phyloP scores from a whole-genome alignment of 2,113 vertebrate species.

The Aegypius monachus region DNA sequence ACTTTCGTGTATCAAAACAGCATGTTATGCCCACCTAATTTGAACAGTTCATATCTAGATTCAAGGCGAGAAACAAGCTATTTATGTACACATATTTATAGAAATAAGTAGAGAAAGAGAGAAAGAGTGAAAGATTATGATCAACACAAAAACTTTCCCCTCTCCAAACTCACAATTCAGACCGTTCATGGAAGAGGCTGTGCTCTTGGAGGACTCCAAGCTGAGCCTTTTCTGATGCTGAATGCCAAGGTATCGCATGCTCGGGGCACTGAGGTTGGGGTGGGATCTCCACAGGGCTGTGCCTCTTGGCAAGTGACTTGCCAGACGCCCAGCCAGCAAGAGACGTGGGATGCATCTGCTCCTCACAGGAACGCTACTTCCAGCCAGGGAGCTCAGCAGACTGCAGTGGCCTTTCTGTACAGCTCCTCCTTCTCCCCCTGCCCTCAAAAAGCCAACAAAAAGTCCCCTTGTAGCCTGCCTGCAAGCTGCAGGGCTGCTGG shows the following conservation, averaged over 20 bases:
- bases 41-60: conserved; percentile 66
- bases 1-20: conserved; percentile 74
- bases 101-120: conserved; percentile 54
- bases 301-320: neutral
- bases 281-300: conserved; percentile 25
- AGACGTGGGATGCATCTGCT: conserved; percentile 18
- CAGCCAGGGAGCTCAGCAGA: conserved; percentile 52
- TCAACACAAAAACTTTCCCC: conserved; percentile 37
- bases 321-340: neutral
- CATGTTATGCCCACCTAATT: conserved; percentile 80
- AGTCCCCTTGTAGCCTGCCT: neutral
- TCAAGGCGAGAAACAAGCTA: conserved; percentile 71
- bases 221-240: conserved; percentile 43
- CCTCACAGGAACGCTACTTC: conserved; percentile 32
- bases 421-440: conserved; percentile 27
- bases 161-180: conserved; percentile 52
- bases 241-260: conserved; percentile 47
- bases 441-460: conserved; percentile 2
- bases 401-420: conserved; percentile 48
- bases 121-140: conserved; percentile 48
- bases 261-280: conserved; percentile 9
- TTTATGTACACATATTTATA: conserved; percentile 66
- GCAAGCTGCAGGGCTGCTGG: neutral
- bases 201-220: conserved; percentile 44
- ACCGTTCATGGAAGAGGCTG: conserved; percentile 21